Conservation (phyloP, 2,797 vertebrate species). For the Centroberyx gerrardi region DNA sequence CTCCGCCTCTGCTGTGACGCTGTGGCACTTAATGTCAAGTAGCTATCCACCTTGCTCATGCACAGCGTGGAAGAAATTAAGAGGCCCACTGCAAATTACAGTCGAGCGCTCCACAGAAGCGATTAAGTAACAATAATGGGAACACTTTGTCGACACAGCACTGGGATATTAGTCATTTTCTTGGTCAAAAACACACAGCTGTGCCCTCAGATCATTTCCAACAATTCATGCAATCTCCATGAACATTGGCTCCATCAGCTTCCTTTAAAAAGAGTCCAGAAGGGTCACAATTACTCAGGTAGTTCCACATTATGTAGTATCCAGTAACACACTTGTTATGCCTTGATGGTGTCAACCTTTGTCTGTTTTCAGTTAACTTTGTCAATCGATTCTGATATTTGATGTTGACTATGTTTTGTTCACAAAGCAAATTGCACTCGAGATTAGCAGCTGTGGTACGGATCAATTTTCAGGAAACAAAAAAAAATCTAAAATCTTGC, state of each 20-base stretch:
- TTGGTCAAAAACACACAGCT: constrained; percentile 50
- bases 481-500: not conserved
- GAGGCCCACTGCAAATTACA: constrained; percentile 49
- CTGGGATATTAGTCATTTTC: constrained; percentile 47
- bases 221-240: constrained; percentile 75
- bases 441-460: constrained; percentile 88
- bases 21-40: constrained; percentile 61
- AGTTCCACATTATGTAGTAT: constrained; percentile 63
- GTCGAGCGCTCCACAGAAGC: constrained; percentile 48
- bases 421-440: constrained; percentile 84
- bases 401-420: constrained; percentile 88
- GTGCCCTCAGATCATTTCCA: constrained; percentile 59
- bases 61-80: constrained; percentile 39
- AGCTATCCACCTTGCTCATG: constrained; percentile 47
- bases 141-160: constrained; percentile 69
- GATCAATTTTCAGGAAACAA: constrained; percentile 27
- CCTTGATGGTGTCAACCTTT: constrained; percentile 83
- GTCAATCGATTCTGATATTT: constrained; percentile 85
- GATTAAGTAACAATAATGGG: constrained; percentile 60
- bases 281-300: constrained; percentile 62
- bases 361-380: constrained; percentile 87
- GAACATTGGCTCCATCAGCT: constrained; percentile 77
- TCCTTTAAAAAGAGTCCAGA: constrained; percentile 61
- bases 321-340: constrained; percentile 78
- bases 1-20: constrained; percentile 53